phyloP scores from a whole-genome alignment of 1,140 invertebrate species.

The Drosophila micromelanica region DNA sequence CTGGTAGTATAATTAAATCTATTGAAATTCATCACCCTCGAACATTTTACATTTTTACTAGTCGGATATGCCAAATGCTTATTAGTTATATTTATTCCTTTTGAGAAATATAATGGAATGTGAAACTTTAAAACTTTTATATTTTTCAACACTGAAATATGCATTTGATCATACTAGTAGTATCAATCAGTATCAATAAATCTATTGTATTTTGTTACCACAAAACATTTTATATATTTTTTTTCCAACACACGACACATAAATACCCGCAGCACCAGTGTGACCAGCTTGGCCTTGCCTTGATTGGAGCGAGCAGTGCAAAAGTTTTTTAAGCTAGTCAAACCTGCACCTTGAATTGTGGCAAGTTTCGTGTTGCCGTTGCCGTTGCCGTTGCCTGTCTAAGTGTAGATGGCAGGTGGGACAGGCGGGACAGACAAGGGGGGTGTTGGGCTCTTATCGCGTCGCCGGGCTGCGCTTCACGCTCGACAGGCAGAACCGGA shows the following conservation, averaged over 20 bases:
- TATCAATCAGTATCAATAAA: no score
- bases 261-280: not conserved
- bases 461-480: constrained; percentile 76
- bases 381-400: not conserved
- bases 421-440: no score
- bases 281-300: constrained; percentile 9
- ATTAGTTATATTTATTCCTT: no score
- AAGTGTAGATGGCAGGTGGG: not conserved
- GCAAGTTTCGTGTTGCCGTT: constrained; percentile 19
- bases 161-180: not conserved
- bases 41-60: no score
- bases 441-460: constrained; percentile 75
- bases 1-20: no score
- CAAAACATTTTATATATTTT: not conserved
- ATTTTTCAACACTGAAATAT: not conserved
- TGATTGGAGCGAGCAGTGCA: no score
- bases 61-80: no score
- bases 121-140: no score
- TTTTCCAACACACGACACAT: not conserved
- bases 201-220: not conserved
- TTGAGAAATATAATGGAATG: no score
- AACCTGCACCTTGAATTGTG: constrained; percentile 65
- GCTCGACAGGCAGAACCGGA: constrained; percentile 80
- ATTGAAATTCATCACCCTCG: no score
- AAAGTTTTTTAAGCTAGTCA: not conserved